A percentile compares a stretch with the other conserved stretches of the same genome.
These are phyloP conservation scores for Lydus trimaculatus DNA, from an alignment of 2,888 invertebrate species.

Conservation along the genomic window DNA sequence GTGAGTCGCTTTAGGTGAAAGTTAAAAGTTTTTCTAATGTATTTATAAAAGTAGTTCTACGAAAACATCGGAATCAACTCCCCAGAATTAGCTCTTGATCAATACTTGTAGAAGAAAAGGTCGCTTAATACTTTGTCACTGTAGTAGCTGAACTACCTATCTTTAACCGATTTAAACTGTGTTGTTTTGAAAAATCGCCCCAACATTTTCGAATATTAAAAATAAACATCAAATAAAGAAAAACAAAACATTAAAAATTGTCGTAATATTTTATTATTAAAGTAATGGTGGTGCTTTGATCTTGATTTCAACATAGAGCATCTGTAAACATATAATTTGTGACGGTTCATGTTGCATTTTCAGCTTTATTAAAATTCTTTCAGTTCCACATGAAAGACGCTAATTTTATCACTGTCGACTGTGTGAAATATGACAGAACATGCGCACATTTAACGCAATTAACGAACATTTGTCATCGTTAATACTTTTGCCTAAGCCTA, in stretches of 20 bases:
- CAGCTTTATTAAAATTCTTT: constrained; percentile 9
- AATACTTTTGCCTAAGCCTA: not conserved
- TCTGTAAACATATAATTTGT: constrained; percentile 2
- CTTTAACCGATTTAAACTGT: no score
- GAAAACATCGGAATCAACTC: no score
- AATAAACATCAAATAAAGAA: not conserved
- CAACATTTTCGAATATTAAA: not conserved
- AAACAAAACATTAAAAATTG: not conserved
- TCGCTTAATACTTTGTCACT: no score
- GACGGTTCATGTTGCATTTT: constrained; percentile 7
- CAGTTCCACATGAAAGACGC: constrained; percentile 8
- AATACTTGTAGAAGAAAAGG: no score
- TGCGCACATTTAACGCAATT: constrained; percentile 4
- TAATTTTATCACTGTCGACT: constrained; percentile 4
- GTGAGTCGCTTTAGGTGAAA: no score
- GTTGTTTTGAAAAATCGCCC: not conserved
- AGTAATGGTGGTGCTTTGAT: not conserved
- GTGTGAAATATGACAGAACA: not conserved
- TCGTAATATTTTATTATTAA: not conserved
- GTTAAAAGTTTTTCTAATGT: no score
- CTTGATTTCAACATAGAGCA: not conserved
- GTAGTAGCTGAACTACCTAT: no score
- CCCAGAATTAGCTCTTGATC: no score
- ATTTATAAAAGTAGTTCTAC: no score
- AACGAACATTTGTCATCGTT: constrained; percentile 4